Base-by-base conservation (phyloP, 64 coral and sea anemone species). In the Dendrophyllia cribrosa region DNA sequence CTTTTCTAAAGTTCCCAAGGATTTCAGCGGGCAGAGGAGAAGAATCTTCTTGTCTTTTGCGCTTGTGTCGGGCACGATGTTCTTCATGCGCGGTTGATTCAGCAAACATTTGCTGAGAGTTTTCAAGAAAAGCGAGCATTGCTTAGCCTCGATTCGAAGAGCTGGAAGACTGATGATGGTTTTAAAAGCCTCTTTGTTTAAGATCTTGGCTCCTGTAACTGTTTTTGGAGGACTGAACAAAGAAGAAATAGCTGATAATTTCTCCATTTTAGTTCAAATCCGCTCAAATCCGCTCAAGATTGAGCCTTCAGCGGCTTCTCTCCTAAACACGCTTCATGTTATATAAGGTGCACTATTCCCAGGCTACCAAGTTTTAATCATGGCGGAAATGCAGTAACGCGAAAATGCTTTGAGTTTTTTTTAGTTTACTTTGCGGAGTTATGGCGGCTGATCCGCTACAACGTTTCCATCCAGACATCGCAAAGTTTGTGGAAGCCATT, bases 81-180 rank as follows among this genome's bases (percentile, higher is more conserved):
- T 99, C 69, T 86, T 96, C 49, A 96, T 74, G 78, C 94, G 87
- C 44, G 97, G 91, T 91, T 86, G 94, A 76, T 99, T 99, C 68
- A 99, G 51, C 14, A 99, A 88, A 17, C 77, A 88, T 43, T 87
- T 84, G 70, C 78, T 84, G 15, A 99, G 74, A 61, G 85, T 89
- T 75, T 94, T 99, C 20, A 96, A 77, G 43, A 99, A 96, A 13
- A 94, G 3, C 55, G 94, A 96, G 84, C 97, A 99, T 9, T 87
- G 62, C 56, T 99, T 99, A 25, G 94, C 82, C 24, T 94, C 88
- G 59, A 99, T 96, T 85, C 84, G 82, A 16, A 99, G 83, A 56
- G 94, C 94, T 52, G 97, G 94, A 34, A 99, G 49, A 45, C n/a
- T 61, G 61, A 96, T 59, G 14, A 71, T 23, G 21, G 80, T 84